Conservation (phyloP, 92 coral and sea anemone species). For the Virgularia gustaviana region DNA sequence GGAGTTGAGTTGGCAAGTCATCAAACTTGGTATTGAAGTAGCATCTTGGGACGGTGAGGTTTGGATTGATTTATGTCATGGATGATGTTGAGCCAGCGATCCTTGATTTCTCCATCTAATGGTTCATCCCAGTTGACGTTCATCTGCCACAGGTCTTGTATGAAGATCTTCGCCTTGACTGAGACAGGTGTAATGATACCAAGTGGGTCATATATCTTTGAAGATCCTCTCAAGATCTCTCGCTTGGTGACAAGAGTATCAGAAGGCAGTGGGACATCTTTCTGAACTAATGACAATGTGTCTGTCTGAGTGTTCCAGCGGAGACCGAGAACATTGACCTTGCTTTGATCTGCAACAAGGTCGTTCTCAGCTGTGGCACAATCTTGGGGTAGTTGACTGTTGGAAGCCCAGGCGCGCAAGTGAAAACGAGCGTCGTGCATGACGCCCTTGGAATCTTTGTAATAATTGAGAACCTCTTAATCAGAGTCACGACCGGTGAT, state of each 20-base stretch:
- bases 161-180: slow-evolving; percentile 44
- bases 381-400: background rate
- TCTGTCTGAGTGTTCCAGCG: slow-evolving; percentile 26
- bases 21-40: slow-evolving; percentile 6
- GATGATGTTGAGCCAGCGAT: slow-evolving; percentile 8
- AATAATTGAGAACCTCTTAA: no score
- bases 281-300: slow-evolving; percentile 4
- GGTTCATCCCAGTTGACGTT: slow-evolving; percentile 53
- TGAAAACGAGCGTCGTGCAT: no score
- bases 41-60: background rate
- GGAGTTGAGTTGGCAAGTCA: slow-evolving; percentile 23
- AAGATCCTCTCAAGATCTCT: no score
- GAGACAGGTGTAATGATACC: no score
- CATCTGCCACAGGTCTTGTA: slow-evolving; percentile 28
- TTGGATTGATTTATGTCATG: background rate
- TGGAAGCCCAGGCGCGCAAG: slow-evolving; percentile 41
- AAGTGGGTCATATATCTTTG: no score
- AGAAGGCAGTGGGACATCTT: slow-evolving; percentile 17
- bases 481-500: no score
- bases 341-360: background rate
- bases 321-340: slow-evolving; percentile 49
- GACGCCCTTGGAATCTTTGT: no score
- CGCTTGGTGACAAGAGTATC: no score
- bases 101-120: background rate
- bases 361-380: background rate